Evolutionary conservation across 2,888 invertebrate species (phyloP), one percentile per base, ranked within the genome.

Genomic region (Emmelina monodactyla): DNA sequence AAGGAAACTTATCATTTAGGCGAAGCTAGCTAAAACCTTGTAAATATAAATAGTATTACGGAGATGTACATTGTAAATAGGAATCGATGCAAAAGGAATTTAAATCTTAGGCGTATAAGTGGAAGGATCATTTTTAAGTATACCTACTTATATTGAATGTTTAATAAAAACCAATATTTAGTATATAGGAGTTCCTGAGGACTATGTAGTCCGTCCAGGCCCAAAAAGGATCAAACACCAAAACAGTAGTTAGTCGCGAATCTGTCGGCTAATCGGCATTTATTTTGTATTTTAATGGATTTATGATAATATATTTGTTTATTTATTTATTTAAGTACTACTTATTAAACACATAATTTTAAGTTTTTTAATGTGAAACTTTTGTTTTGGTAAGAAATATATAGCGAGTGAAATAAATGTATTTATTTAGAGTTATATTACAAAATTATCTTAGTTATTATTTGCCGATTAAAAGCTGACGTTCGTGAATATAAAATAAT

Each of bases 171-270:
- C 32, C 31, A 37, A 32, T 47, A 43, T 39, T 36, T 42, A 43
- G 45, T 71, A 71, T 62, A 42, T 45, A 64, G 69, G 55, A 58
- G 65, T 71, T 72, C 75, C 76, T 73, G 76, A 59, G 76, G 76
- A 75, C 75, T 58, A 58, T 32, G 50, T n/a, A 58, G 75, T 75
- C 73, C 73, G 68, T 75, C 70, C 70, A 72, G 76, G 73, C 66
- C 58, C 54, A 62, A 60, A 16, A 73, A 75, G 78, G 75, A 73
- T 70, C 62, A 69, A 63, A 78, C 76, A 76, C 76, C 76, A 78
- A 79, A 66, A 63, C 70, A 62, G 73, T 79, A 79, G 78, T 62
- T 71, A 70, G 71, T 63, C 60, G 53, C 58, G 59, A 52, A 39
- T 38, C 3, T 25, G 25, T 25, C 9, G 19, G 9, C 9, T n/a